A percentile compares a stretch with the other conserved stretches of the same genome.
These are phyloP conservation scores for Dissostichus mawsoni DNA, from an alignment of 2,113 vertebrate species.

Conservation along the genomic window DNA sequence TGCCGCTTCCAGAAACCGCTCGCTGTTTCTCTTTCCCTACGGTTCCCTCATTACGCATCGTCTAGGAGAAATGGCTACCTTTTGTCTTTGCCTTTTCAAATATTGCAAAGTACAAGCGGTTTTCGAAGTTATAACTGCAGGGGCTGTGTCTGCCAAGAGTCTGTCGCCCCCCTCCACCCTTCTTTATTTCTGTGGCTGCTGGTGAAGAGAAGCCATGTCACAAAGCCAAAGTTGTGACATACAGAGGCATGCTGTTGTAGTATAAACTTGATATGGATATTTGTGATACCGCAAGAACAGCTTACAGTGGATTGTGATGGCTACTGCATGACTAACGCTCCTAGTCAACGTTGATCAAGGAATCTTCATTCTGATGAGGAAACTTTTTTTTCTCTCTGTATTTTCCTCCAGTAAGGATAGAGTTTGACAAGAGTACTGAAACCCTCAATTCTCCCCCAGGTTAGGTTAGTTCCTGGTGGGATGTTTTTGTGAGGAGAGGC, in stretches of 20 bases:
- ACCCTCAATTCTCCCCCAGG: conserved; percentile 65
- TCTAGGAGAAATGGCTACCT: conserved; percentile 72
- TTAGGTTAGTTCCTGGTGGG: conserved; percentile 77
- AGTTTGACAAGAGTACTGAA: conserved; percentile 58
- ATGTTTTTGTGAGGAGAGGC: conserved; percentile 80
- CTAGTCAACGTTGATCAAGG: conserved; percentile 11
- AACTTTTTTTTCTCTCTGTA: conserved; percentile 20
- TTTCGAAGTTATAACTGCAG: conserved; percentile 72
- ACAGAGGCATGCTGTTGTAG: conserved; percentile 74
- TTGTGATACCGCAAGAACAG: conserved; percentile 48
- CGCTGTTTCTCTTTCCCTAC: conserved; percentile 65
- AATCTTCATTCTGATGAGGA: background rate
- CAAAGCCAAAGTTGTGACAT: conserved; percentile 78
- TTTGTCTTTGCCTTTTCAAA: conserved; percentile 76
- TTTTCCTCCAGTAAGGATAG: conserved; percentile 54
- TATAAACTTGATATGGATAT: conserved; percentile 55
- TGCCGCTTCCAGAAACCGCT: conserved; percentile 74
- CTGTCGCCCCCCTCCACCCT: conserved; percentile 46
- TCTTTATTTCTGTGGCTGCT: conserved; percentile 68
- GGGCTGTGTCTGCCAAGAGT: conserved; percentile 72
- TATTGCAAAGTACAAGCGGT: conserved; percentile 79
- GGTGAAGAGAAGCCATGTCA: conserved; percentile 75
- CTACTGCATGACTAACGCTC: conserved; percentile 39
- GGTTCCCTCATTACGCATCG: conserved; percentile 73
- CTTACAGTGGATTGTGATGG: conserved; percentile 28